A percentile compares a stretch with the other conserved stretches of the same genome.
Conservation (phyloP, 2,888 invertebrate species). For the Drosophila cognata region DNA sequence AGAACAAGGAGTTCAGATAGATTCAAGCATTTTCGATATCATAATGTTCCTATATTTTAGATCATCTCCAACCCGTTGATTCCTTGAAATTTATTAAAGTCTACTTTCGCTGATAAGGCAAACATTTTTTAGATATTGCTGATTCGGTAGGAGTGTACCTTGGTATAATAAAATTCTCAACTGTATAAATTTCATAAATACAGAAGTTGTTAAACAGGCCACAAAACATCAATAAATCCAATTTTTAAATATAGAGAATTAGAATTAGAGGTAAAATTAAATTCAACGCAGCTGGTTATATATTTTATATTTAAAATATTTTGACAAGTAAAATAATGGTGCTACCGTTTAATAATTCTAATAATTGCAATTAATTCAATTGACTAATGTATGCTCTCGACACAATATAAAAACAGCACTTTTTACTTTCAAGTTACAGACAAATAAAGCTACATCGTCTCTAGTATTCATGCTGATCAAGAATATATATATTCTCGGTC, state of each 20-base stretch:
- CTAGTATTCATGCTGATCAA: background rate
- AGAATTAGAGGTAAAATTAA: no score
- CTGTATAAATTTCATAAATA: background rate
- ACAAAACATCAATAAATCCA: background rate
- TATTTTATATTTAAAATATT: no score
- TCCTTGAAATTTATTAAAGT: background rate
- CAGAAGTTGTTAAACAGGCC: background rate
- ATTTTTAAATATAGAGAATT: background rate
- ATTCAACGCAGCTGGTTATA: no score
- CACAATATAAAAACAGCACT: background rate
- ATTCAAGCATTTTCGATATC: background rate
- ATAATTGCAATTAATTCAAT: no score
- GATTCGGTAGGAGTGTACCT: background rate
- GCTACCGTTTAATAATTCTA: no score
- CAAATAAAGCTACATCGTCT: background rate
- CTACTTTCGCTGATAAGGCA: background rate
- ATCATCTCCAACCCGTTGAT: background rate
- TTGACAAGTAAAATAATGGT: no score
- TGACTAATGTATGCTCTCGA: background rate
- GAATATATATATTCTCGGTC: background rate
- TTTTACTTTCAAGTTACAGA: background rate
- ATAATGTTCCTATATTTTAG: background rate
- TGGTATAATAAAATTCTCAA: background rate
- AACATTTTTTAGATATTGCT: background rate
- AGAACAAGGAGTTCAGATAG: background rate